phyloP scores from a whole-genome alignment of 2,888 invertebrate genomes.

The Pseudococcus jackbeardsleyi region DNA sequence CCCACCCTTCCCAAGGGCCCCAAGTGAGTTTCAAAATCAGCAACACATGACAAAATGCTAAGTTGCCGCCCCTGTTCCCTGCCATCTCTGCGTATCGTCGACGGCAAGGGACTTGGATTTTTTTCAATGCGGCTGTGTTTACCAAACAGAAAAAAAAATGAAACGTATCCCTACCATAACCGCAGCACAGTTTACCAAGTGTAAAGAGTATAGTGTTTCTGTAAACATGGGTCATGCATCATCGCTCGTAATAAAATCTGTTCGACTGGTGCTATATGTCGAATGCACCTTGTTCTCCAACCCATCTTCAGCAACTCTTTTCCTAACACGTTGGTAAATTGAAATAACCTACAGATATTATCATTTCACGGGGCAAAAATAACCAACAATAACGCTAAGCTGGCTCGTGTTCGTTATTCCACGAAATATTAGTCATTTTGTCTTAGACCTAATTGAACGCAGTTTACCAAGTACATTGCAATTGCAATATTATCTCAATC shows the following conservation, averaged over 20 bases:
- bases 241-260: slow-evolving; percentile 25
- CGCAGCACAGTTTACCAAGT: not conserved
- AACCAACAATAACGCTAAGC: not conserved
- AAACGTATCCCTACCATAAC: not conserved
- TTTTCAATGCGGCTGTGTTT: not conserved
- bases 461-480: not conserved
- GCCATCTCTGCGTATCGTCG: not conserved
- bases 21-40: too few species aligned
- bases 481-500: not conserved
- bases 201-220: slow-evolving; percentile 1
- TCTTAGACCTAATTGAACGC: not conserved
- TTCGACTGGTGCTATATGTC: not conserved
- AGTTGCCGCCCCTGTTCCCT: too few species aligned
- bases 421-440: slow-evolving; percentile 11
- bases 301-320: not conserved
- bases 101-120: not conserved
- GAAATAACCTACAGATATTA: not conserved
- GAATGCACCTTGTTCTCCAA: not conserved
- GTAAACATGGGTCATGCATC: slow-evolving; percentile 41
- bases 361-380: not conserved
- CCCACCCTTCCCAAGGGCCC: too few species aligned
- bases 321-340: not conserved
- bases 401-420: not conserved
- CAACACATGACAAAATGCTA: too few species aligned
- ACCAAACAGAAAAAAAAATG: not conserved